These are phyloP conservation scores for Synanceia verrucosa DNA, from an alignment of 2,797 vertebrate species.

Conservation along the genomic window DNA sequence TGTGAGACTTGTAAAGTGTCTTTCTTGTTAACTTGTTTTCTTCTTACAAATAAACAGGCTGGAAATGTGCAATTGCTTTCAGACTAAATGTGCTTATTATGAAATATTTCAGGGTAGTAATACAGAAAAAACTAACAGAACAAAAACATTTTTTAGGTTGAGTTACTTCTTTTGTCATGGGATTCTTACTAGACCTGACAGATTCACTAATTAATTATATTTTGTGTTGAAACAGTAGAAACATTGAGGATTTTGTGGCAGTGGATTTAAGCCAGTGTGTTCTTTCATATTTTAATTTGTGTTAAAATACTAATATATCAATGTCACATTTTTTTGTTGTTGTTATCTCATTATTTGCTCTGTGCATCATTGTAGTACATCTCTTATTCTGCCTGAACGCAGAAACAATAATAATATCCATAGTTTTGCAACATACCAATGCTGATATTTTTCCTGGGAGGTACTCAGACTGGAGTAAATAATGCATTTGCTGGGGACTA, in stretches of 20 bases:
- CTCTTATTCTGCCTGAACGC: too few species aligned
- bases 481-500: too few species aligned
- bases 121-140: neutral
- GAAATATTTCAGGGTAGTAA: neutral
- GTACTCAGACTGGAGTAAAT: too few species aligned
- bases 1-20: neutral
- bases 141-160: neutral
- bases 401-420: too few species aligned
- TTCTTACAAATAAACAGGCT: neutral
- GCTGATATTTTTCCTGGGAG: too few species aligned
- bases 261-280: neutral
- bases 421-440: too few species aligned
- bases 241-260: neutral
- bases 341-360: too few species aligned
- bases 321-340: too few species aligned
- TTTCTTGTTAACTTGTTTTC: constrained; percentile 12
- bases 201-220: neutral
- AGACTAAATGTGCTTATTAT: neutral
- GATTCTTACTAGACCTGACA: too few species aligned
- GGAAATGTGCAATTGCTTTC: neutral
- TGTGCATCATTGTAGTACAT: too few species aligned
- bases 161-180: neutral
- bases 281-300: neutral
- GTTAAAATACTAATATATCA: too few species aligned
- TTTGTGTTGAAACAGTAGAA: neutral